A percentile compares a stretch with the other conserved stretches of the same genome.
These are phyloP conservation scores for Luffia ferchaultella DNA, from an alignment of 2,888 invertebrate genomes.

Conservation along the genomic window DNA sequence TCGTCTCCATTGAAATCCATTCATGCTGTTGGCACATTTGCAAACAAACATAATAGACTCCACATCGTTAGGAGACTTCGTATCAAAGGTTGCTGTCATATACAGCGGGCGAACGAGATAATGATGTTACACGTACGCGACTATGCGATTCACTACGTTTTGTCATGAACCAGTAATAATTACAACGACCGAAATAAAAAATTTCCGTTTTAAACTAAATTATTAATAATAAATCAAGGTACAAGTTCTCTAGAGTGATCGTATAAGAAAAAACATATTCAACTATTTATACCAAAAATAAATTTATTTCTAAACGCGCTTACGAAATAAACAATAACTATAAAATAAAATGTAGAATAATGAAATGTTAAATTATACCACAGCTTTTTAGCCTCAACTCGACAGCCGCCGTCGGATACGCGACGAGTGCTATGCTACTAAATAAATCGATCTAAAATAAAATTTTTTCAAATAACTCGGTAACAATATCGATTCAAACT, in stretches of 20 bases:
- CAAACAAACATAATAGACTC: slow-evolving; percentile 55
- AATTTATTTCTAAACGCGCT: slow-evolving; percentile 61
- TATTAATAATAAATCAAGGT: slow-evolving; percentile 32
- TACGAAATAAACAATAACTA: slow-evolving; percentile 62
- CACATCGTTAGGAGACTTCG: slow-evolving; percentile 41
- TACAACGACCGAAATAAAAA: slow-evolving; percentile 4
- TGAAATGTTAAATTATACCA: slow-evolving; percentile 65
- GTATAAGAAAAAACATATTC: slow-evolving; percentile 47
- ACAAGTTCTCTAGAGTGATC: slow-evolving; percentile 52
- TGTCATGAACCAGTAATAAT: slow-evolving; percentile 8
- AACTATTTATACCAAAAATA: slow-evolving; percentile 60
- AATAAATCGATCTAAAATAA: slow-evolving; percentile 2
- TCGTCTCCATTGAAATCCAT: slow-evolving; percentile 41
- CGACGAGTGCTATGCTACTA: slow-evolving; percentile 47
- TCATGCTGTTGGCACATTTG: slow-evolving; percentile 46
- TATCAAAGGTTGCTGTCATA: slow-evolving; percentile 31
- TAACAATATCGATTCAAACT: slow-evolving; percentile 9
- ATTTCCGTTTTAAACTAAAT: slow-evolving; percentile 24
- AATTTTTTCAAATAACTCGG: slow-evolving; percentile 13
- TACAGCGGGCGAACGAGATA: slow-evolving; percentile 29
- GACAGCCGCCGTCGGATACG: slow-evolving; percentile 39
- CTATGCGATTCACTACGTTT: neutral
- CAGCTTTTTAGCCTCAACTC: slow-evolving; percentile 56
- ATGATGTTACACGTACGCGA: slow-evolving; percentile 19
- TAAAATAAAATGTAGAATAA: slow-evolving; percentile 61